Base-by-base conservation (phyloP, 2,888 invertebrate species). In the Xylota sylvarum region DNA sequence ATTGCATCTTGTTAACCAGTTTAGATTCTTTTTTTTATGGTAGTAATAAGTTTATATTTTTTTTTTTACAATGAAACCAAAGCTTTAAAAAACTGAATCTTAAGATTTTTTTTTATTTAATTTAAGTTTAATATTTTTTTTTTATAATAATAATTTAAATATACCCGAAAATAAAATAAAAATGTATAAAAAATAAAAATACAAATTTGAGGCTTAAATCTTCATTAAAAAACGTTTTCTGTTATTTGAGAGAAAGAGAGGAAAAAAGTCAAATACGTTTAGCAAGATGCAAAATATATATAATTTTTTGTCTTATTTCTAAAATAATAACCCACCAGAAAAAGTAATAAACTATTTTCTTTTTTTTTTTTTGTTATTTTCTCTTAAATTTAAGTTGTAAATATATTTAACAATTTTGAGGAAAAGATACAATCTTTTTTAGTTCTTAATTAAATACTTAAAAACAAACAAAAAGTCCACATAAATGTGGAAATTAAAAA, bases 71-170 rank as follows among this genome's bases (percentile, higher is more conserved):
- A 83, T 87, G 87, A 87, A 87, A 87, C 87, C 87, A 87, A 87
- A 87, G 87, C 87, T 87, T 87, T 87, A 87, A 87, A 87, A 86
- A 77, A 81, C 64, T 70, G 82, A 87, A 87, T 86, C 72, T 86
- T 82, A 86, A 82, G 86, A 86, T 74, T 69, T 74, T 67, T 77
- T 60, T 84, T 73, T 23, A 23, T 78, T 73, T 48, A 82, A 64
- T 70, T 74, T 83, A 64, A 82, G 65, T 73, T 81, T 5, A 67
- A 65, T 46, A 48, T 14, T 77, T 69, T 72, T n/a, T 58, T 64
- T 64, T 81, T 56, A 35, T 35, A 40, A 35, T 50, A 48, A 40
- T 62, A 65, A 55, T 52, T 48, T 30, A 50, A 52, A 50, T 19
- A 43, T 43, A 86, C 67, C 70, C 50, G 62, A 62, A 58, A 50